These are phyloP conservation scores for Syngnathus typhle DNA, from an alignment of 2,113 vertebrate species.

Conservation along the genomic window DNA sequence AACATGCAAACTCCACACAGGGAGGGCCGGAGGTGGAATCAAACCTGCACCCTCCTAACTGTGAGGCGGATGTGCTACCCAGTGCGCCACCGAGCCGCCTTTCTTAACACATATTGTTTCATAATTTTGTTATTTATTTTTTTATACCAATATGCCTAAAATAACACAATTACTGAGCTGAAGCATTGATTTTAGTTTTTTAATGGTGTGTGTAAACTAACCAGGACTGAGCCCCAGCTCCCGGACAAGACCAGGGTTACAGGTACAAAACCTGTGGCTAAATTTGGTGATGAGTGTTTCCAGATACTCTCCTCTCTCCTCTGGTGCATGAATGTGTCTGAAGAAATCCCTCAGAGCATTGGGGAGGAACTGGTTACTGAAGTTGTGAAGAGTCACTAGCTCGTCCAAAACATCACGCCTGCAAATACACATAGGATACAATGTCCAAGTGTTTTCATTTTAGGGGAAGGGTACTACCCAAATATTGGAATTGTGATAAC, in stretches of 20 bases:
- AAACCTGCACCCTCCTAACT: too few relatives aligned
- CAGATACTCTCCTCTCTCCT: constrained; percentile 96
- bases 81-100: too few relatives aligned
- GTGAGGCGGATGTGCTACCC: too few relatives aligned
- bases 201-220: constrained; percentile 62
- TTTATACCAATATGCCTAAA: not conserved
- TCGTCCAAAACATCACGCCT: constrained; percentile 97
- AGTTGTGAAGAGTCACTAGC: constrained; percentile 95
- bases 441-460: not conserved
- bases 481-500: not conserved
- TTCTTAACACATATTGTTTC: not conserved
- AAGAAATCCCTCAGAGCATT: constrained; percentile 98
- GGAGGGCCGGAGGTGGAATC: too few relatives aligned
- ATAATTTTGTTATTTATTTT: not conserved
- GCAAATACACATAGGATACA: constrained; percentile 11
- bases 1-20: too few relatives aligned
- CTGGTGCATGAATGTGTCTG: constrained; percentile 94
- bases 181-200: not conserved
- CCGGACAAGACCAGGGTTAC: constrained; percentile 86
- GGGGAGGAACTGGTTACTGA: constrained; percentile 97
- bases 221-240: constrained; percentile 95
- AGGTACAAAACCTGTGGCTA: constrained; percentile 94
- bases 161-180: not conserved
- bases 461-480: not conserved
- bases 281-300: constrained; percentile 99